phyloP scores from a whole-genome alignment of 1,140 invertebrate genomes.

The Camponotus pennsylvanicus region DNA sequence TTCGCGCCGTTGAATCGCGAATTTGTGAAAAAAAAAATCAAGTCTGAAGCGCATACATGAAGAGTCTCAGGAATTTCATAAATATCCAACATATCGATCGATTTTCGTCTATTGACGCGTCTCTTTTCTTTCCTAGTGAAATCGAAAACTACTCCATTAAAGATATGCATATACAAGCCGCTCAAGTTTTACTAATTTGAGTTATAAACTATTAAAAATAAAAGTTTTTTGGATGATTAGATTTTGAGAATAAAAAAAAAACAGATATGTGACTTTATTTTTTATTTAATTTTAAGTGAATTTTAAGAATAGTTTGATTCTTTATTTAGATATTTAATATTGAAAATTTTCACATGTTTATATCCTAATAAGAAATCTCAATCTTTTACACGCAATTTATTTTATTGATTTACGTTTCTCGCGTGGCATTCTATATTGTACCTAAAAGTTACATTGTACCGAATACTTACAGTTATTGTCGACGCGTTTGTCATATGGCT shows the following conservation, averaged over 20 bases:
- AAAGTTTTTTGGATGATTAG: neutral
- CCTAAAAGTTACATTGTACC: constrained; percentile 27
- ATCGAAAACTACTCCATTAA: neutral
- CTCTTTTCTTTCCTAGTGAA: neutral
- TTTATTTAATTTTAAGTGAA: neutral
- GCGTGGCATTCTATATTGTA: neutral
- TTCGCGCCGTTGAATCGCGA: constrained; percentile 52
- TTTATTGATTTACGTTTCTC: neutral
- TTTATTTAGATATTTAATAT: neutral
- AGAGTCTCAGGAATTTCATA: constrained; percentile 51
- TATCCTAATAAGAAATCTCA: neutral
- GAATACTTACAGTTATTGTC: constrained; percentile 20
- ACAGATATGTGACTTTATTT: neutral
- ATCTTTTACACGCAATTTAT: constrained; percentile 3
- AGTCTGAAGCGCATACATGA: constrained; percentile 19
- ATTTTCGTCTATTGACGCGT: neutral
- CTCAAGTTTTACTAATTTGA: neutral
- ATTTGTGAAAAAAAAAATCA: constrained; percentile 54
- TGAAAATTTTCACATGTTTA: neutral
- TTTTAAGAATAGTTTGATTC: neutral
- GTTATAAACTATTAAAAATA: neutral
- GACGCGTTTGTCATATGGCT: constrained; percentile 43
- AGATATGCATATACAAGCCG: neutral
- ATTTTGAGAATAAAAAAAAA: neutral
- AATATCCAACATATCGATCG: constrained; percentile 38